Base-by-base conservation (phyloP, 92 coral and sea anemone genomes). In the Epizoanthus illoricatus region DNA sequence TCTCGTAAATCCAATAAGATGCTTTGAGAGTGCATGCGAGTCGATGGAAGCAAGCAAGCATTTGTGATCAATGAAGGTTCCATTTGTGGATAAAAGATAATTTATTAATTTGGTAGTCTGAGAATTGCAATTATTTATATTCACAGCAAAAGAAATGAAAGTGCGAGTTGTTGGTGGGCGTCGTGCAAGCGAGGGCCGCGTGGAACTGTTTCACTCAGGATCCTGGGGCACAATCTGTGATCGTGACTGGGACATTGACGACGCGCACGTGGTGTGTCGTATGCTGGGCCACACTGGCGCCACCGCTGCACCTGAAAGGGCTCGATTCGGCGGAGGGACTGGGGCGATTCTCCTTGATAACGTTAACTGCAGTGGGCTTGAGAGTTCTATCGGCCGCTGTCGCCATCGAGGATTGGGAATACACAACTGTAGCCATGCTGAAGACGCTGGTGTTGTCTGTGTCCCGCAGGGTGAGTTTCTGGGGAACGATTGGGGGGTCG, bases 171-270 rank as follows among this genome's bases (percentile, higher is more conserved):
- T 24, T 66, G 71, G 71, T 19, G 71, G 71, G 5, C 23, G 36
- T 19, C 47, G 71, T 10, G 71, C 23, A 24, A 66, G 71, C 42
- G 71, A 66, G 42, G 71, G 71, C 40, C 71, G 71, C 71, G 71
- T 66, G 71, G 71, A 66, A 66, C 36, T 66, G 40, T 66, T 66
- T 66, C 40, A 33, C 42, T 66, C 40, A 33, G 71, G 71, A 13
- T 19, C 18, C 71, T 66, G 71, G 71, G 71, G 71, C 71, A 66
- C 71, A 66, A 47, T 66, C 13, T 66, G 71, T 33, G 71, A 66
- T 33, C 23, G 7, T 10, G 33, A 66, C 40, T 66, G 71, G 71
- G 40, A 66, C 33, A 33, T 66, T 66, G 71, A 66, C 33, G 33
- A 66, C 33, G 71, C 13, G 20, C 71, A 66, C 71, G 71, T 66